Conservation (phyloP, 64 coral and sea anemone genomes). For the Montipora capricornis region DNA sequence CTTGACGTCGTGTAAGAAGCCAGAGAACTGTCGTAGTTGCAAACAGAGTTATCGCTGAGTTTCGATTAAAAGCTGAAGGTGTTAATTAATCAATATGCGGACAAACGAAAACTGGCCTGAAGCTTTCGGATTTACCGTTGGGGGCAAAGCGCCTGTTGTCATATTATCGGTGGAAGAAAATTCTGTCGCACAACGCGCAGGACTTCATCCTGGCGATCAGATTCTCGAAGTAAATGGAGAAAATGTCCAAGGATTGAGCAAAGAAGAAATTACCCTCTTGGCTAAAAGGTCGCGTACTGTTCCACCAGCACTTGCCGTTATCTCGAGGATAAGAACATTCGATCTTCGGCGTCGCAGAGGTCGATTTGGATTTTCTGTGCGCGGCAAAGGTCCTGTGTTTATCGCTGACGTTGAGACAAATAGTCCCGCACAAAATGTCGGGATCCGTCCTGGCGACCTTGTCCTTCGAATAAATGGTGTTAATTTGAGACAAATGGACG, state of each 20-base stretch:
- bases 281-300: conserved; percentile 91
- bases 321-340: conserved; percentile 96
- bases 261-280: conserved; percentile 87
- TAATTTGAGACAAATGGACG: conserved; percentile 84
- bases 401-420: conserved; percentile 79
- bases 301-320: conserved; percentile 92
- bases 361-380: conserved; percentile 87
- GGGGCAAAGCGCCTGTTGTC: conserved; percentile 90
- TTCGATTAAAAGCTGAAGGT: not conserved
- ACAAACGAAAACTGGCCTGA: conserved; percentile 94
- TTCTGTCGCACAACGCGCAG: conserved; percentile 91
- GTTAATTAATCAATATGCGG: conserved; percentile 62
- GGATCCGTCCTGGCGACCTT: conserved; percentile 87
- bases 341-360: conserved; percentile 88
- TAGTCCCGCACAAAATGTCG: conserved; percentile 83
- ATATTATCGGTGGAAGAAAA: conserved; percentile 88
- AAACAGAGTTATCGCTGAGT: not conserved
- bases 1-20: not conserved
- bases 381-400: conserved; percentile 90
- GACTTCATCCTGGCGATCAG: conserved; percentile 95
- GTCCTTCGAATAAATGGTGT: conserved; percentile 90
- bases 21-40: not conserved
- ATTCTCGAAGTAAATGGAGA: conserved; percentile 95
- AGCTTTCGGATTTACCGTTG: conserved; percentile 91
- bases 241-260: conserved; percentile 94